phyloP scores from a whole-genome alignment of 2,888 invertebrate species.

The Tetanocera ferruginea region DNA sequence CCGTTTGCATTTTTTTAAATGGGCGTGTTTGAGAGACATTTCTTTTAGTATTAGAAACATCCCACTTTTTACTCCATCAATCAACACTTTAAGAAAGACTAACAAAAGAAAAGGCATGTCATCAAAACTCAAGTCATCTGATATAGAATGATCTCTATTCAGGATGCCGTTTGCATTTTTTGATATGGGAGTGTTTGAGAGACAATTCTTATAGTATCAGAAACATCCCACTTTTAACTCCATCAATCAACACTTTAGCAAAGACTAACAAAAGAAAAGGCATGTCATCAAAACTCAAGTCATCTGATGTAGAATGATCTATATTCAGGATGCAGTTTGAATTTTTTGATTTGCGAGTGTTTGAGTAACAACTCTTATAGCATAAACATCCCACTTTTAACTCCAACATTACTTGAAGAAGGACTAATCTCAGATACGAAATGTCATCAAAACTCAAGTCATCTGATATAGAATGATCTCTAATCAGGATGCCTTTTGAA shows the following conservation, averaged over 20 bases:
- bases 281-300: constrained; percentile 39
- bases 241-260: constrained; percentile 7
- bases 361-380: constrained; percentile 45
- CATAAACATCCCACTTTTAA: constrained; percentile 49
- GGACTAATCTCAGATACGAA: constrained; percentile 39
- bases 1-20: constrained; percentile 45
- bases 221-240: constrained; percentile 49
- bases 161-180: not conserved
- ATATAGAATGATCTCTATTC: not conserved
- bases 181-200: constrained; percentile 42
- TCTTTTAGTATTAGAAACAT: constrained; percentile 31
- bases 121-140: constrained; percentile 18
- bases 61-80: constrained; percentile 50
- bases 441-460: constrained; percentile 51
- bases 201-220: constrained; percentile 39
- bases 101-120: constrained; percentile 40
- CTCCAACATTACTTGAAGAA: constrained; percentile 41
- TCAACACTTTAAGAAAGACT: too few species aligned
- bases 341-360: constrained; percentile 46
- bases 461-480: constrained; percentile 49
- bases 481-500: constrained; percentile 50
- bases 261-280: not conserved
- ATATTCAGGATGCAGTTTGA: constrained; percentile 52
- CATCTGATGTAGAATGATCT: constrained; percentile 43
- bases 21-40: constrained; percentile 51